These are phyloP conservation scores for Fopius arisanus DNA, from an alignment of 1,140 invertebrate genomes.

Conservation along the genomic window DNA sequence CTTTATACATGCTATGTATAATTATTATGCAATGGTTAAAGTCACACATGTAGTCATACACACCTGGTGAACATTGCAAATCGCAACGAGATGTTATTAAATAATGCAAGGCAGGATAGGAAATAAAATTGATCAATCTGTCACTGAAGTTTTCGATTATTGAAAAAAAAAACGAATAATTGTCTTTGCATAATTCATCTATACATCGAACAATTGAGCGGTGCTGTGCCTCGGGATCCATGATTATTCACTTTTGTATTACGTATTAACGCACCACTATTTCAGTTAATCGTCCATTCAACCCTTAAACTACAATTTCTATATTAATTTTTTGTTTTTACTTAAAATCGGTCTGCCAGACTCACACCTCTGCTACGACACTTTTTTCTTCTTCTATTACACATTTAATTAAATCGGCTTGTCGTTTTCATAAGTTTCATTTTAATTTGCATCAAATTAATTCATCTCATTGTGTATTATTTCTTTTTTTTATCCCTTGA, in stretches of 20 bases:
- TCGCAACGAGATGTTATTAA: slow-evolving; percentile 35
- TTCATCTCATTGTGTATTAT: slow-evolving; percentile 38
- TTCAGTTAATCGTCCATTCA: slow-evolving; percentile 12
- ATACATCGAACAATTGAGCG: slow-evolving; percentile 43
- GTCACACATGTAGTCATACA: slow-evolving; percentile 58
- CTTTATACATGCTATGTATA: slow-evolving; percentile 67
- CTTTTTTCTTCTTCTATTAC: slow-evolving; percentile 21
- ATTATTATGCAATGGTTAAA: slow-evolving; percentile 63
- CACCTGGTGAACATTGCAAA: slow-evolving; percentile 52
- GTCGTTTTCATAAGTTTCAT: neutral
- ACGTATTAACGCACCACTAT: slow-evolving; percentile 27
- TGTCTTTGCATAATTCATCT: slow-evolving; percentile 16
- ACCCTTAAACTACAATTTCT: neutral
- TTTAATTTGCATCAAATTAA: neutral
- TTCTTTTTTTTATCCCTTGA: slow-evolving; percentile 46
- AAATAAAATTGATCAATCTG: neutral
- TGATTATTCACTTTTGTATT: slow-evolving; percentile 32
- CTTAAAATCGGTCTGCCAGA: slow-evolving; percentile 13
- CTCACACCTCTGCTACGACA: slow-evolving; percentile 28
- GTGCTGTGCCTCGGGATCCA: slow-evolving; percentile 27
- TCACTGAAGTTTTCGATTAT: slow-evolving; percentile 8
- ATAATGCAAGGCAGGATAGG: slow-evolving; percentile 39
- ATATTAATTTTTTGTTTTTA: slow-evolving; percentile 17
- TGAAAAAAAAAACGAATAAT: slow-evolving; percentile 32
- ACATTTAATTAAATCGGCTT: slow-evolving; percentile 18